Conservation (phyloP, 2,113 vertebrate genomes). For the Bubalus kerabau region DNA sequence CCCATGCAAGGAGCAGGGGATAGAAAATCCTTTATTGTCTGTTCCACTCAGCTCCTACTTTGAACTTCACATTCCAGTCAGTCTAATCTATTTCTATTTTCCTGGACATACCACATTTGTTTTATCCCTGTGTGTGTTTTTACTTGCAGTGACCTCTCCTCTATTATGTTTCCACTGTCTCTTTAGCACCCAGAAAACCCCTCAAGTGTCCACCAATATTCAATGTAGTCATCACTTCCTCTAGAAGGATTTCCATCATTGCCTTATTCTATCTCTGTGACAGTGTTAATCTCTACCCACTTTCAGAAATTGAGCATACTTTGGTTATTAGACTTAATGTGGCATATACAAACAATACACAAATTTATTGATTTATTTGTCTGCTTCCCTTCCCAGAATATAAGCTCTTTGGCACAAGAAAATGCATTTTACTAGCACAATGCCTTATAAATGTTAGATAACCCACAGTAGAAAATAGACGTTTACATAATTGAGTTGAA, state of each 20-base stretch:
- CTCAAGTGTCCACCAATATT: neutral
- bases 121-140: neutral
- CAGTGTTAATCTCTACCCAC: neutral
- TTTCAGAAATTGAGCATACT: neutral
- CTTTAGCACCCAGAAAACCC: neutral
- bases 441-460: neutral
- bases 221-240: neutral
- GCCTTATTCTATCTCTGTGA: neutral
- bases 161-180: neutral
- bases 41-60: neutral
- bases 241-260: neutral
- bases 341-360: neutral
- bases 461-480: neutral
- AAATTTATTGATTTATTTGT: neutral
- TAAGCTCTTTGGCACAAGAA: neutral
- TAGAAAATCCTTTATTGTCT: neutral
- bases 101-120: neutral
- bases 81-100: neutral
- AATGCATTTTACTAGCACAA: neutral
- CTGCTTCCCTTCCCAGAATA: neutral
- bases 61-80: neutral
- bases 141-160: neutral
- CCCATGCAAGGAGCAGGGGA: neutral
- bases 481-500: neutral
- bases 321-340: neutral